phyloP scores from a whole-genome alignment of 2,113 vertebrate genomes.

The Bubo blakistoni region DNA sequence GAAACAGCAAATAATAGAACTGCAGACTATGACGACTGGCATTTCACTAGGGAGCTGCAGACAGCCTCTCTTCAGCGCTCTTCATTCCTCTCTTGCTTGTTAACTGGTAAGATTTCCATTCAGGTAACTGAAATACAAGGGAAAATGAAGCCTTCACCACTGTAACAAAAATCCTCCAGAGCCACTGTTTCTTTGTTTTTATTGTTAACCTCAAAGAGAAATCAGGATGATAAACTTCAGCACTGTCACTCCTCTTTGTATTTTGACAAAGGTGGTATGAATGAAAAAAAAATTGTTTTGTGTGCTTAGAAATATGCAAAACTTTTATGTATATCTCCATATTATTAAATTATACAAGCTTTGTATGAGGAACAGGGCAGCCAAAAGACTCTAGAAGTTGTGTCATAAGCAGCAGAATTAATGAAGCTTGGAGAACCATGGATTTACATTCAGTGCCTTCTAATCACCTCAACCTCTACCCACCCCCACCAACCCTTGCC shows the following conservation, averaged over 20 bases:
- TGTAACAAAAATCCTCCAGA: not conserved
- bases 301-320: not conserved
- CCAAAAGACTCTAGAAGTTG: not conserved
- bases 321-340: not conserved
- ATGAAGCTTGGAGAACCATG: not conserved
- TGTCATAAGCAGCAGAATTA: not conserved
- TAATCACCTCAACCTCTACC: not conserved
- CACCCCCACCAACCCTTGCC: not conserved
- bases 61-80: not conserved
- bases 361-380: not conserved
- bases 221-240: not conserved
- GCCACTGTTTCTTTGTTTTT: not conserved
- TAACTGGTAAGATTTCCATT: not conserved
- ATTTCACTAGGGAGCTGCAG: not conserved
- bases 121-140: not conserved
- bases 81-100: not conserved
- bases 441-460: not conserved
- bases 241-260: not conserved
- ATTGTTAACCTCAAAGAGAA: not conserved
- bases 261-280: not conserved
- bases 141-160: not conserved
- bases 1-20: not conserved
- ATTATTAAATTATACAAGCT: not conserved
- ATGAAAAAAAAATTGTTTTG: not conserved
- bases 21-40: not conserved